Evolutionary conservation across 92 coral and sea anemone genomes (phyloP).

Genomic region (Epizoanthus scotinus): DNA sequence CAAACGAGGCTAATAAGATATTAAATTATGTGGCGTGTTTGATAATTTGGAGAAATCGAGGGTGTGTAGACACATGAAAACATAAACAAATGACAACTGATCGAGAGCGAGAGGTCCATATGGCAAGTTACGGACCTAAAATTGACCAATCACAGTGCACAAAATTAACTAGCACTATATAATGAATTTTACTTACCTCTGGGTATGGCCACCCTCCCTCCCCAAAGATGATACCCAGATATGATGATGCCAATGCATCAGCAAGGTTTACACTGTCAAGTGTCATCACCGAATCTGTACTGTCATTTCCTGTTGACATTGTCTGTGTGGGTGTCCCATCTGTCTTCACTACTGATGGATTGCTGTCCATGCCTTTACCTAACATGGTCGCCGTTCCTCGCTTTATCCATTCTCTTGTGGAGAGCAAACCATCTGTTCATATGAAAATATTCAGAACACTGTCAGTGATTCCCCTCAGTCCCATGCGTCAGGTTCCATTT

Average conservation of each 20-base stretch:
- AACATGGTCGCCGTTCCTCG: slow-evolving; percentile 62
- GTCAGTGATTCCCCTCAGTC: too few relatives aligned
- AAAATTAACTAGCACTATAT: too few relatives aligned
- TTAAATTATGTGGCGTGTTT: too few relatives aligned
- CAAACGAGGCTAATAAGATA: too few relatives aligned
- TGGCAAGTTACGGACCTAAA: too few relatives aligned
- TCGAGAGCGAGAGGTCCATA: too few relatives aligned
- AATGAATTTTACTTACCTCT: slow-evolving; percentile 62
- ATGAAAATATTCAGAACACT: background rate
- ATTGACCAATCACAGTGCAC: too few relatives aligned
- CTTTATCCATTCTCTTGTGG: slow-evolving; percentile 87
- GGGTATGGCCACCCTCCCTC: slow-evolving; percentile 96
- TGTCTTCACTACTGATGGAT: slow-evolving; percentile 21
- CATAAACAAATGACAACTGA: too few relatives aligned
- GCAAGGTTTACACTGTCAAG: slow-evolving; percentile 49
- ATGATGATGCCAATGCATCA: slow-evolving; percentile 68
- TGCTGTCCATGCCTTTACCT: slow-evolving; percentile 24
- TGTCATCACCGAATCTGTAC: slow-evolving; percentile 55
- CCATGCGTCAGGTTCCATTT: too few relatives aligned
- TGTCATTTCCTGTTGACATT: slow-evolving; percentile 46
- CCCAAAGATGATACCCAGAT: slow-evolving; percentile 89
- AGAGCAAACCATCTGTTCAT: slow-evolving; percentile 68
- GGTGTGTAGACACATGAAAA: too few relatives aligned
- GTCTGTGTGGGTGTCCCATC: slow-evolving; percentile 49
- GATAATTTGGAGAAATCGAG: too few relatives aligned